Base-by-base conservation (phyloP, 2,888 invertebrate species). In the Volucella inflata region DNA sequence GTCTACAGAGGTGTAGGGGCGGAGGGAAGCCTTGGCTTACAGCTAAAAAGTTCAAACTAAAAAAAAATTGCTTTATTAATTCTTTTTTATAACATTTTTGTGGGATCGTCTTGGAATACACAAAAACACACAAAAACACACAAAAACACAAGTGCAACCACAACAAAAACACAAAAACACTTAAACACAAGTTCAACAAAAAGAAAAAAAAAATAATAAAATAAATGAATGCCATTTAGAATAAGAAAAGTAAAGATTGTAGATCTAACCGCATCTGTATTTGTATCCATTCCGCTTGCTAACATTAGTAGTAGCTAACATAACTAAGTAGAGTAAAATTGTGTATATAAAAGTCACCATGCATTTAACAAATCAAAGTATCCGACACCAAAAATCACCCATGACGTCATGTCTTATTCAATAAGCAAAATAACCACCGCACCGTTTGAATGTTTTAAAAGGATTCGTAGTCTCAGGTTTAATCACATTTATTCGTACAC, bases 1-100 rank as follows among this genome's bases (percentile, higher is more conserved):
- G 87, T 92, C 92, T 71, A 92, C 92, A 8, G 92, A 92, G 89
- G 92, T 92, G 77, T 92, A 91, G 90, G 17, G 8, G 6, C 12
- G 21, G 40, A 38, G 55, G n/a, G 36, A 42, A 14, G 50, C 10
- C 14, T 30, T 46, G 38, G 30, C 55, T 40, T 30, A 64, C 46
- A 75, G 71, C 77, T 62, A 72, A 64, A 72, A 44, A 77, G 85
- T 80, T 72, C 81, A 85, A 85, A 81, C 36, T 11, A 11, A 42
- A 11, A 51, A 36, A n/a, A 0, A 62, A 36, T 8, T 48, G 16
- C 48, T 64, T 48, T 14, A 16, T 48, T 30, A 30, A 30, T 30
- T 55, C 36, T 72, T 60, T 55, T 53, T 16, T 44, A 14, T n/a
- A 62, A 48, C 8, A 14, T 4, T 48, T 48, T 48, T 48, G 48